phyloP scores from a whole-genome alignment of 2,888 invertebrate genomes.

The Masnerella sp. region DNA sequence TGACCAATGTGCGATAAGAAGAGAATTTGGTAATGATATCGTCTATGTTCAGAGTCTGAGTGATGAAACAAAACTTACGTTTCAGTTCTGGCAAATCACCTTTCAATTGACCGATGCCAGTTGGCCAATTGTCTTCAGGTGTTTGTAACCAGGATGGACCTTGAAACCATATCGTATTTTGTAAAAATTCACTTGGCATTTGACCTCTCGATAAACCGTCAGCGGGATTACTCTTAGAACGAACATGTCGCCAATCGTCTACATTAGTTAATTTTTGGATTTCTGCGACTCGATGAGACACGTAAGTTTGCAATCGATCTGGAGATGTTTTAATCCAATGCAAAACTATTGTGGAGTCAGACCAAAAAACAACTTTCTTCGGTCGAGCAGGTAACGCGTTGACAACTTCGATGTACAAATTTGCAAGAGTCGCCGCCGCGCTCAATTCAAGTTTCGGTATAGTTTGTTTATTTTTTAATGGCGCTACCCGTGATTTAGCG shows the following conservation, averaged over 20 bases:
- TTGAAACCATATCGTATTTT: background rate
- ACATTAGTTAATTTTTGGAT: slow-evolving; percentile 25
- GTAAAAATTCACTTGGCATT: background rate
- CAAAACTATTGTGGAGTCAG: slow-evolving; percentile 50
- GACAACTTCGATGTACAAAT: background rate
- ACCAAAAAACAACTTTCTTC: too few relatives aligned
- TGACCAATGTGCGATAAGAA: too few relatives aligned
- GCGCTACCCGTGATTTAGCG: background rate
- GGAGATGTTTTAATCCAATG: slow-evolving; percentile 57
- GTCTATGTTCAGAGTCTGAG: too few relatives aligned
- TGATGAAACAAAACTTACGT: too few relatives aligned
- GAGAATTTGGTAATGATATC: too few relatives aligned
- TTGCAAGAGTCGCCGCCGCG: background rate
- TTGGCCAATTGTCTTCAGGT: background rate
- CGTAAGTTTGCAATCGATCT: slow-evolving; percentile 50
- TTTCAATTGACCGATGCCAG: background rate
- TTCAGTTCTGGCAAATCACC: background rate
- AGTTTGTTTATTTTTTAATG: background rate
- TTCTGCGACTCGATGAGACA: slow-evolving; percentile 54
- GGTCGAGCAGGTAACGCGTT: too few relatives aligned
- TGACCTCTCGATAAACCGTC: background rate
- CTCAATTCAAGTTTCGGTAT: background rate
- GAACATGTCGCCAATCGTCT: slow-evolving; percentile 34
- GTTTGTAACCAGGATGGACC: background rate
- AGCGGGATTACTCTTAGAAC: slow-evolving; percentile 17